A percentile compares a stretch with the other conserved stretches of the same genome.
phyloP scores from a whole-genome alignment of 2,113 vertebrate species.

The Periophthalmodon schlosseri region DNA sequence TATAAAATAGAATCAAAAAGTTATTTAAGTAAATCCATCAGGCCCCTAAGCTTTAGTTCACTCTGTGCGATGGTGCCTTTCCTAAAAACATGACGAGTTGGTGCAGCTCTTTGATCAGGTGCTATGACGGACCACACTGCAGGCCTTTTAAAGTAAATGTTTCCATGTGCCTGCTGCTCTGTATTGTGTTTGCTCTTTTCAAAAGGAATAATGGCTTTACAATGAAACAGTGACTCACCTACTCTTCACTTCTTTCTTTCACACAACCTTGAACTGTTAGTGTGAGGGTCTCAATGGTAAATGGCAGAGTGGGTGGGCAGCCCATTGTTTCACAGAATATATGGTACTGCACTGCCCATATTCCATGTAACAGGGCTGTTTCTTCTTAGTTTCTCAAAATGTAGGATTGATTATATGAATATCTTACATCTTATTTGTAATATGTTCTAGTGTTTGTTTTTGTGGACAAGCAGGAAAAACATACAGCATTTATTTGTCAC shows the following conservation, averaged over 20 bases:
- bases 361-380: background rate
- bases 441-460: no score
- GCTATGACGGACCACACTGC: conserved; percentile 45
- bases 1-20: background rate
- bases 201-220: conserved; percentile 52
- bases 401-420: no score
- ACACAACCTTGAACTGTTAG: conserved; percentile 37
- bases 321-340: conserved; percentile 35
- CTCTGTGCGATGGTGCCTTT: conserved; percentile 2
- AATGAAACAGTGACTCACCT: conserved; percentile 65
- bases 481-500: no score
- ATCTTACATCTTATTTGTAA: no score
- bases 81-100: conserved; percentile 37
- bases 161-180: conserved; percentile 65
- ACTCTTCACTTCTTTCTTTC: conserved; percentile 44
- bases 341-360: conserved; percentile 22
- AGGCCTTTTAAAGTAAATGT: conserved; percentile 59
- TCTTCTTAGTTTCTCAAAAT: no score
- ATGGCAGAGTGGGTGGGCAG: conserved; percentile 59
- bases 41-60: conserved; percentile 27
- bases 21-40: background rate
- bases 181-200: conserved; percentile 43
- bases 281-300: conserved; percentile 46
- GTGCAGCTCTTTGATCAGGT: conserved; percentile 69
- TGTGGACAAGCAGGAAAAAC: no score